Conservation (phyloP, 2,113 vertebrate species). For the Cairina moschata region DNA sequence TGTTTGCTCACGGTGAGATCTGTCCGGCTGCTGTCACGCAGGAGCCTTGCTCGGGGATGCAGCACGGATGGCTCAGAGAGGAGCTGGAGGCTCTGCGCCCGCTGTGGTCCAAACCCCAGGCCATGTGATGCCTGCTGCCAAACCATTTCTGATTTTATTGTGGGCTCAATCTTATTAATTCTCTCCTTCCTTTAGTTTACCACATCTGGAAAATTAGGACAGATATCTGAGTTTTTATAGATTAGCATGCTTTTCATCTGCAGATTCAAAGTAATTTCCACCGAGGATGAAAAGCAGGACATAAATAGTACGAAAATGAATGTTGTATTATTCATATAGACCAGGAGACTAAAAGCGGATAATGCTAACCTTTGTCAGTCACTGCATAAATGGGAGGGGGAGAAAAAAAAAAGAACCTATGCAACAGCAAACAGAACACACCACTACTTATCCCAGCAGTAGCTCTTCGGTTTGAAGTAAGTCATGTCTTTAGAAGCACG, state of each 20-base stretch:
- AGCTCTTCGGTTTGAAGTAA: not conserved
- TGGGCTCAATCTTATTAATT: conserved; percentile 29
- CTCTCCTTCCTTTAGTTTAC: conserved; percentile 33
- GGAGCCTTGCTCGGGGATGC: not conserved
- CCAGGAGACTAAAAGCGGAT: conserved; percentile 21
- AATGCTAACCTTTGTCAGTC: conserved; percentile 41
- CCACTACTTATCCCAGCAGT: not conserved
- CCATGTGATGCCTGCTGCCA: not conserved
- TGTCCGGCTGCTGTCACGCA: not conserved
- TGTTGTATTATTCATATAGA: conserved; percentile 34
- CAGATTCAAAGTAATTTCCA: conserved; percentile 57
- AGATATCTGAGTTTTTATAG: conserved; percentile 33
- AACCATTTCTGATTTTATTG: conserved; percentile 14
- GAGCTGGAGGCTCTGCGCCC: not conserved
- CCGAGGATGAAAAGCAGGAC: conserved; percentile 48
- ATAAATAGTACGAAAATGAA: conserved; percentile 42
- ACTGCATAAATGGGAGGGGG: not conserved
- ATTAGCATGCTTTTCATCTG: conserved; percentile 64
- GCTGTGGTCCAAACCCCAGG: not conserved
- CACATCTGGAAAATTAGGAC: conserved; percentile 51
- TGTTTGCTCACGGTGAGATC: not conserved
- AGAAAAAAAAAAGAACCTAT: not conserved
- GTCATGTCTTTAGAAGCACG: not conserved
- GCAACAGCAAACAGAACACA: not conserved
- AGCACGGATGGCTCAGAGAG: not conserved